Evolutionary conservation across 2,797 vertebrate genomes (phyloP).

Genomic region (Mormyrus hasselquistii): DNA sequence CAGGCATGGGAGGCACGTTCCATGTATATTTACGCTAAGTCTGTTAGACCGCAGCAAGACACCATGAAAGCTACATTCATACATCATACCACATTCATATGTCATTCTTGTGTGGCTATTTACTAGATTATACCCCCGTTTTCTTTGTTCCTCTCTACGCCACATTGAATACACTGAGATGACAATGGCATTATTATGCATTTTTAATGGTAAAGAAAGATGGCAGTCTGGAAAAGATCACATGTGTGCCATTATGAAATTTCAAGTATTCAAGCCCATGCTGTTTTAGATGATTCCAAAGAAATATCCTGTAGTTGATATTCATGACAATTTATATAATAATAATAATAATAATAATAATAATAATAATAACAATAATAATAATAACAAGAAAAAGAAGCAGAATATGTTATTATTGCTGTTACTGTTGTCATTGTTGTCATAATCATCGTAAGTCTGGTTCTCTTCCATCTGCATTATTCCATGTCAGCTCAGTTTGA

Average conservation of each 20-base stretch:
- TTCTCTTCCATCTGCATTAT: neutral
- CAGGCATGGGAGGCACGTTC: constrained; percentile 11
- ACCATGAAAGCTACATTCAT: constrained; percentile 35
- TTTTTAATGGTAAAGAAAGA: neutral
- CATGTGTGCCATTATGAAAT: neutral
- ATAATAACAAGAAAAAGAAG: neutral
- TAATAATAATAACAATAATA: neutral
- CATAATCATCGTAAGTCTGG: neutral
- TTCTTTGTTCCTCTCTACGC: neutral
- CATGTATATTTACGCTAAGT: constrained; percentile 23
- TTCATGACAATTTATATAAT: neutral
- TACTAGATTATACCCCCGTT: neutral
- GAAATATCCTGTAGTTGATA: neutral
- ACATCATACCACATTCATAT: neutral
- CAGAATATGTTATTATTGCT: neutral
- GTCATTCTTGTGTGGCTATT: neutral
- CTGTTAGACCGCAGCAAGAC: constrained; percentile 38
- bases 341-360: neutral
- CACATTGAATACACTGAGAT: neutral
- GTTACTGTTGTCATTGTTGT: neutral
- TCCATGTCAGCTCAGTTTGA: neutral
- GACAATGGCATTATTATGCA: neutral
- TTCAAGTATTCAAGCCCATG: neutral
- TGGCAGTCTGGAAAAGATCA: neutral
- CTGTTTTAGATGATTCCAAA: neutral